Evolutionary conservation across 2,113 vertebrate species (phyloP).

Genomic region (Corvus hawaiiensis): DNA sequence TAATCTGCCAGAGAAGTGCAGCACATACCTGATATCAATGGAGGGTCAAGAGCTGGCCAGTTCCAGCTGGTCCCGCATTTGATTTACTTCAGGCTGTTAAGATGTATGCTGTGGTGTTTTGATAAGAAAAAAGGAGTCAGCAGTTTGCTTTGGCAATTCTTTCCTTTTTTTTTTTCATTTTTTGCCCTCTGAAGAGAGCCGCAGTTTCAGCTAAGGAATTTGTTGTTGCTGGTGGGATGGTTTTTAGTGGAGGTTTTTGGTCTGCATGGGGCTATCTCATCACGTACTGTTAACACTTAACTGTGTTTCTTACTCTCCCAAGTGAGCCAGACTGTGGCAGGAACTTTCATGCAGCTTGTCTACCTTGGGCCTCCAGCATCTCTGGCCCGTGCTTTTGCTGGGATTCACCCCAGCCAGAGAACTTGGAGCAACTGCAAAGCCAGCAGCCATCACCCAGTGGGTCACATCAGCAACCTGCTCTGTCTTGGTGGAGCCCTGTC

Average conservation of each 20-base stretch:
- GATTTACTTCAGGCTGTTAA: constrained; percentile 67
- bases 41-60: constrained; percentile 49
- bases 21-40: constrained; percentile 62
- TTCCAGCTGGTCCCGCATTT: constrained; percentile 69
- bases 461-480: neutral
- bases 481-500: neutral
- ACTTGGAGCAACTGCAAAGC: neutral
- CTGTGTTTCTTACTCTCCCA: neutral
- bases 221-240: constrained; percentile 56
- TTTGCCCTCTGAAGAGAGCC: neutral
- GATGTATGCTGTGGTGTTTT: constrained; percentile 66
- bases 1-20: constrained; percentile 39
- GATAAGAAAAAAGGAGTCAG: constrained; percentile 72
- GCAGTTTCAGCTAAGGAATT: constrained; percentile 52
- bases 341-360: neutral
- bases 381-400: neutral
- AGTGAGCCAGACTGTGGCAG: constrained; percentile 5
- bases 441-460: neutral
- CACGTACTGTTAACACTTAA: constrained; percentile 49
- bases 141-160: constrained; percentile 71
- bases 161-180: neutral
- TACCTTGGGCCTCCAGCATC: neutral
- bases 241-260: constrained; percentile 54
- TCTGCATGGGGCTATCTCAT: constrained; percentile 45
- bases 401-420: neutral